A percentile compares a stretch with the other conserved stretches of the same genome.
Evolutionary conservation across 92 coral and sea anemone genomes (phyloP).

Genomic region (Phenganax marumi): DNA sequence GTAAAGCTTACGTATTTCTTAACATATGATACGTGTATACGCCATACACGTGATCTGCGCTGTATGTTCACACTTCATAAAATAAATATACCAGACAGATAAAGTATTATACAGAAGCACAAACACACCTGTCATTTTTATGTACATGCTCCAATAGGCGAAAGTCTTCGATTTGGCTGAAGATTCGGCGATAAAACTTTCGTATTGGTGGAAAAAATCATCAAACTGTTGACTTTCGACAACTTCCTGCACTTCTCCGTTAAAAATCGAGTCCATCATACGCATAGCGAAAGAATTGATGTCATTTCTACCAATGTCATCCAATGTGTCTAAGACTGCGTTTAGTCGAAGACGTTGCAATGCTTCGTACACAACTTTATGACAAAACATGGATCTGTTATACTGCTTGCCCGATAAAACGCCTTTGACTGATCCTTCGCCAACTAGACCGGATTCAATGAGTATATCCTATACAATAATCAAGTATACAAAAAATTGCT

Average conservation of each 20-base stretch:
- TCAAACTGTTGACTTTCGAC: conserved; percentile 25
- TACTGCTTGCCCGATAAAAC: conserved; percentile 5
- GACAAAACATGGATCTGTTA: background rate
- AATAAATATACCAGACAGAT: too few relatives aligned
- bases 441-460: background rate
- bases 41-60: too few relatives aligned
- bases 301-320: background rate
- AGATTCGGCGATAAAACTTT: conserved; percentile 36
- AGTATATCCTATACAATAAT: background rate
- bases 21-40: too few relatives aligned
- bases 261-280: background rate
- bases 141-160: conserved; percentile 36
- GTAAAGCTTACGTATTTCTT: too few relatives aligned
- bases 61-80: too few relatives aligned
- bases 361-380: background rate
- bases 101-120: too few relatives aligned
- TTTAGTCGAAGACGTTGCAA: background rate
- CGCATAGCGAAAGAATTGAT: background rate
- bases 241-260: background rate
- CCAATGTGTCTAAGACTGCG: background rate
- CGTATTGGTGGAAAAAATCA: conserved; percentile 35
- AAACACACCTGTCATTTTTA: conserved; percentile 24
- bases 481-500: too few relatives aligned
- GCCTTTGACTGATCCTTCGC: conserved; percentile 2
- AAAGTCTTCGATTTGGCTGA: conserved; percentile 20